Evolutionary conservation across 2,888 invertebrate genomes (phyloP), one percentile per base, ranked within the genome.

Genomic region (Hyalella azteca): DNA sequence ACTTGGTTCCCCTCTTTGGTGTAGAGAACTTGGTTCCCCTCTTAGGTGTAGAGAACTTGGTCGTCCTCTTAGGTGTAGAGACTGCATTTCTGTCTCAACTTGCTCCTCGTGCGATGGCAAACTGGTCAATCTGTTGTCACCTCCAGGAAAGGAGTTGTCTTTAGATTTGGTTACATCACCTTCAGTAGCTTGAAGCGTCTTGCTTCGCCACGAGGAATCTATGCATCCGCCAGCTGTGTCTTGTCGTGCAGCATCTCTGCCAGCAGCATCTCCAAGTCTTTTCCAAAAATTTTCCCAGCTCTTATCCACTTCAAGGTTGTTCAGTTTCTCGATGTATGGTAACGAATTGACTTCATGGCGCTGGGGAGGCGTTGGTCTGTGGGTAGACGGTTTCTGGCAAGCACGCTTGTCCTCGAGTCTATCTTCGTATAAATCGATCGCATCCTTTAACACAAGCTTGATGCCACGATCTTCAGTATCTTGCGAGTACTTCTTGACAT

Each of bases 401-500:
- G 19, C 36, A 19, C 36, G 66, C 29, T 66, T 66, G 26, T 32
- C 66, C 1, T 36, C 36, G 19, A 66, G 36, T 32, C n/a, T 36
- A 66, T 36, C 36, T 22, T 66, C 66, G 66, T 66, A 66, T 36
- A 66, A 66, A 29, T 66, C 66, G 32, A 66, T 13, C 32, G 29
- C 66, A 36, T 66, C 66, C 2, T 36, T 19, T 19, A 66, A 66
- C 66, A 66, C n/a, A 36, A 66, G 36, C 36, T 66, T 66, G 13
- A 66, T 66, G 19, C 66, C 19, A 29, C 66, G 32, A 36, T 66
- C 66, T 36, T 66, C 36, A 7, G 36, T 15, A 36, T 36, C 66
- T 66, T 66, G 32, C 4, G 66, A 15, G 66, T 66, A 29, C 9
- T 66, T 11, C 19, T 36, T 66, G 7, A 66, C n/a, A 36, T 66